A percentile compares a stretch with the other conserved stretches of the same genome.
Evolutionary conservation across 2,113 vertebrate genomes (phyloP).

Genomic region (Muntiacus reevesi): DNA sequence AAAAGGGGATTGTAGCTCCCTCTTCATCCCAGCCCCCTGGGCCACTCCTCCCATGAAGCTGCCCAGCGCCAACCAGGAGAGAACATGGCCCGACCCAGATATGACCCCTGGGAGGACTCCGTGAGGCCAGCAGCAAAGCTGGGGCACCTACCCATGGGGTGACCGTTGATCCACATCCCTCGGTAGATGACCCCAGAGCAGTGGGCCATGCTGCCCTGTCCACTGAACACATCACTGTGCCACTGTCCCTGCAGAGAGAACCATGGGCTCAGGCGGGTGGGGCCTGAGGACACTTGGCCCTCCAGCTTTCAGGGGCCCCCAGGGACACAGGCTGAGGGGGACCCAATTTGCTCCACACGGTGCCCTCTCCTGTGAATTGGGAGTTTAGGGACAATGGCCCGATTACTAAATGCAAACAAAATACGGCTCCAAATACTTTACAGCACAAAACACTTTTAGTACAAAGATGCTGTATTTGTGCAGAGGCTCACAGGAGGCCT

Average conservation of each 20-base stretch:
- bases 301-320: background rate
- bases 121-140: accelerated
- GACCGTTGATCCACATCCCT: slow-evolving; percentile 79
- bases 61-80: background rate
- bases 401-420: background rate
- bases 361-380: slow-evolving; percentile 31
- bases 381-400: slow-evolving; percentile 49
- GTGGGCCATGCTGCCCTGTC: slow-evolving; percentile 72
- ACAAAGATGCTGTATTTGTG: background rate
- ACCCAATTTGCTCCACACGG: slow-evolving; percentile 48
- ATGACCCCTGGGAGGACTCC: accelerated
- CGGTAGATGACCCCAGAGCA: slow-evolving; percentile 80
- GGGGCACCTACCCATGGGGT: slow-evolving; percentile 72
- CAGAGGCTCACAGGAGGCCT: background rate
- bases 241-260: slow-evolving; percentile 79
- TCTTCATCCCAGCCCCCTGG: no score
- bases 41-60: accelerated
- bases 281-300: accelerated
- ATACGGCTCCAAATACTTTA: background rate
- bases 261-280: slow-evolving; percentile 47
- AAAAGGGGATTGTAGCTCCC: background rate
- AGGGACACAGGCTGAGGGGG: slow-evolving; percentile 49
- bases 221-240: slow-evolving; percentile 77
- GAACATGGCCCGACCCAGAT: background rate
- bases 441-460: background rate